phyloP scores from a whole-genome alignment of 2,888 invertebrate genomes.

The Cheilosia variabilis region DNA sequence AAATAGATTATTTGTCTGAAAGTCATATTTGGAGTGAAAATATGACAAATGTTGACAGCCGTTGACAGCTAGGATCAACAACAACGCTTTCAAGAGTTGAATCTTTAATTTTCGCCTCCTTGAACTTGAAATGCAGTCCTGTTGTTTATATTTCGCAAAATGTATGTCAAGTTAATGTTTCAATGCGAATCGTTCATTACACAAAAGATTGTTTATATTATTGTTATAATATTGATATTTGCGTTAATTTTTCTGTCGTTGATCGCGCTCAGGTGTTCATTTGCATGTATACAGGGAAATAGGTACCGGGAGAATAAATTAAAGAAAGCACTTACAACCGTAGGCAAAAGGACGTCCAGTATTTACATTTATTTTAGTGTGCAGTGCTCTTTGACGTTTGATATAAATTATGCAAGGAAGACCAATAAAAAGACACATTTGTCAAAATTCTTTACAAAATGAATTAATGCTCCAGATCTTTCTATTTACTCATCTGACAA shows the following conservation, averaged over 20 bases:
- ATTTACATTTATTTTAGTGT: conserved; percentile 32
- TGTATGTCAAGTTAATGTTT: background rate
- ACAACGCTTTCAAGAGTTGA: no score
- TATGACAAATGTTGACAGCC: background rate
- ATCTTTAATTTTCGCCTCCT: no score
- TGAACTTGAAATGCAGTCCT: no score
- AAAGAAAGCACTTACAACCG: background rate
- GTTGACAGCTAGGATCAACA: no score
- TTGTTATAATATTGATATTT: background rate
- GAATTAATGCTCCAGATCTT: no score
- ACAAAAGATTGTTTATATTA: conserved; percentile 4
- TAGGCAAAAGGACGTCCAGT: background rate
- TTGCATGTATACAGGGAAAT: conserved; percentile 44
- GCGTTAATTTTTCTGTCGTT: conserved; percentile 42
- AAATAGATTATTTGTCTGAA: background rate
- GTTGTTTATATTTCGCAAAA: background rate
- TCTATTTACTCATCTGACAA: no score
- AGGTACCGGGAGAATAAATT: conserved; percentile 6
- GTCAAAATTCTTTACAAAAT: no score
- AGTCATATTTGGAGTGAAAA: background rate
- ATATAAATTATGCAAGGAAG: conserved; percentile 9
- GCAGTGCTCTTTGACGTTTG: conserved; percentile 25
- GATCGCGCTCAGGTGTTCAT: conserved; percentile 40
- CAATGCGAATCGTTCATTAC: background rate
- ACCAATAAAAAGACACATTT: background rate